Evolutionary conservation across 2,113 vertebrate genomes (phyloP), one percentile per base, ranked within the genome.

Genomic region (Alces alces): DNA sequence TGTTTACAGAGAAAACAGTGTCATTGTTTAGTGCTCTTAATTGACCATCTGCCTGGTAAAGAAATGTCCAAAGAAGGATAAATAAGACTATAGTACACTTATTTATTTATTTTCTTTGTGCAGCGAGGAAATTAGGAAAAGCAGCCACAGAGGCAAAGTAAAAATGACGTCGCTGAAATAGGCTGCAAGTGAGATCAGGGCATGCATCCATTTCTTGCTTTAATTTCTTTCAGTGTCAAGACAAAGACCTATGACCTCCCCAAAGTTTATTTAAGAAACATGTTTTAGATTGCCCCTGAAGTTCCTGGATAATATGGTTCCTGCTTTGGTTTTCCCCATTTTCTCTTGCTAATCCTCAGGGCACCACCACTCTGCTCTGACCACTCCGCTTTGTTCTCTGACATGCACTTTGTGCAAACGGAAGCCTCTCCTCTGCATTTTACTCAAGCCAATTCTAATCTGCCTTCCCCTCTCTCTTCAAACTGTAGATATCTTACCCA

Each of bases 11-110:
- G 98, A 99, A 99, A 99, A 99, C 98, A 99, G 99, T 99, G 99
- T 99, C 99, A 99, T 99, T 99, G 99, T 99, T 99, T 99, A 99
- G 99, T 99, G 98, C 98, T 99, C 99, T 99, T 99, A 99, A 99
- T 99, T 99, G 99, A 99, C 99, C 99, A 99, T 99, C 99, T 99
- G 99, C 99, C 98, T 99, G 97, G 98, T 98, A 98, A 99, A 99
- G 98, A 99, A 99, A 99, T 99, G 99, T 99, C 99, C 99, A 99
- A 99, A 99, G 99, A 98, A 99, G 99, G 98, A 99, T 99, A 99
- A 99, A 99, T 99, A 99, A 98, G 98, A 98, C 98, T 97, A 98
- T 98, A 97, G 98, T 97, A 88, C 96, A 98, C 79, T 99, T 99
- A 99, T 98, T 99, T 99, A 99, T 98, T 99, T 99, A 99, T 99